Conservation (phyloP, 1,140 invertebrate genomes). For the Listronotus oregonensis region DNA sequence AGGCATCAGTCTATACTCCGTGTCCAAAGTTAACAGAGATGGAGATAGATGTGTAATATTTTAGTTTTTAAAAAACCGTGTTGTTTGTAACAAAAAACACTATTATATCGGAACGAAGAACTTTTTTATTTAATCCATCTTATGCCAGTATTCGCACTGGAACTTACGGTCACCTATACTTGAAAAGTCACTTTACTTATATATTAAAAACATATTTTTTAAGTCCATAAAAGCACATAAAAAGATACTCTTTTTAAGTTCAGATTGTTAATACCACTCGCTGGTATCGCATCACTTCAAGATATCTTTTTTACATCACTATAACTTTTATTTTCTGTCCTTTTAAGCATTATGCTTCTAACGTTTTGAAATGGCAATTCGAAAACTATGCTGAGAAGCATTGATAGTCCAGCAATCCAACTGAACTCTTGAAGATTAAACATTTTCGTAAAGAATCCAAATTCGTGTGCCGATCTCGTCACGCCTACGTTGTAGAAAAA, state of each 20-base stretch:
- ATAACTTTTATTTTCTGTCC: neutral
- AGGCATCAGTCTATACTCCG: too few relatives aligned
- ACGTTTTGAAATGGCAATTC: slow-evolving; percentile 54
- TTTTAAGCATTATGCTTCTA: slow-evolving; percentile 21
- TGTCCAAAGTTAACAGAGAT: too few relatives aligned
- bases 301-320: slow-evolving; percentile 13
- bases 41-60: too few relatives aligned
- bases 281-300: neutral
- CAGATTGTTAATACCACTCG: neutral
- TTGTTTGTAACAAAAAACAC: too few relatives aligned
- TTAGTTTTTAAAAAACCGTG: too few relatives aligned
- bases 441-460: slow-evolving; percentile 45
- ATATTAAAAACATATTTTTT: too few relatives aligned
- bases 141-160: too few relatives aligned
- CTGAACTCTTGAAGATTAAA: slow-evolving; percentile 43
- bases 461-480: slow-evolving; percentile 58
- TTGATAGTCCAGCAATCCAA: slow-evolving; percentile 45
- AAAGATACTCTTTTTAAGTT: neutral
- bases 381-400: slow-evolving; percentile 45
- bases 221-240: neutral
- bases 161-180: too few relatives aligned
- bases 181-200: too few relatives aligned
- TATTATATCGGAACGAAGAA: too few relatives aligned
- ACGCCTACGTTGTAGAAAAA: slow-evolving; percentile 65
- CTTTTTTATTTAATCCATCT: too few relatives aligned